These are phyloP conservation scores for Frieseomelitta varia DNA, from an alignment of 1,140 invertebrate genomes.

Conservation along the genomic window DNA sequence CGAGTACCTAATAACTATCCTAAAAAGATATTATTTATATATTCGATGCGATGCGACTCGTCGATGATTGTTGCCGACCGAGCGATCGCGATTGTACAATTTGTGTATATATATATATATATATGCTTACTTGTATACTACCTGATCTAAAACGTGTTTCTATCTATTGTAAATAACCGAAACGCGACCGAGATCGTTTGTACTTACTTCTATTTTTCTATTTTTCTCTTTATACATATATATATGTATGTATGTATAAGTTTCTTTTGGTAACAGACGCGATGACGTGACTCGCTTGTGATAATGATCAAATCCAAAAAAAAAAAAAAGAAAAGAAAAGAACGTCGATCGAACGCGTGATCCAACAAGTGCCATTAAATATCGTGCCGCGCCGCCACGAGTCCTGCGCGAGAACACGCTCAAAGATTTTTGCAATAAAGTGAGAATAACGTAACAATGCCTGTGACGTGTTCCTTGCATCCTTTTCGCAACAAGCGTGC, in stretches of 20 bases:
- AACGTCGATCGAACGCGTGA: not conserved
- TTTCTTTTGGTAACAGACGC: not conserved
- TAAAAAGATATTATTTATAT: slow-evolving; percentile 67
- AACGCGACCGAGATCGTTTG: not conserved
- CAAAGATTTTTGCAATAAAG: slow-evolving; percentile 74
- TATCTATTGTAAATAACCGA: slow-evolving; percentile 53
- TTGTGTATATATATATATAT: too few relatives aligned
- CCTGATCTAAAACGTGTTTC: too few relatives aligned
- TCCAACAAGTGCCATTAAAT: slow-evolving; percentile 64
- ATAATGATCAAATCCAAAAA: not conserved
- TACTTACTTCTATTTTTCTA: not conserved
- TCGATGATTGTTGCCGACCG: too few relatives aligned
- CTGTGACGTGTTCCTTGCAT: not conserved
- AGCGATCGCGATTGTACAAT: slow-evolving; percentile 65
- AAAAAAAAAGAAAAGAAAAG: too few relatives aligned
- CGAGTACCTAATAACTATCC: slow-evolving; percentile 59
- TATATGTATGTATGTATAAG: too few relatives aligned
- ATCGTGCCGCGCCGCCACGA: slow-evolving; percentile 8
- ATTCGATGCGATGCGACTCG: slow-evolving; percentile 19
- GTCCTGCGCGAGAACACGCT: slow-evolving; percentile 11
- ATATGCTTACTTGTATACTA: slow-evolving; percentile 19
- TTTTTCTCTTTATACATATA: not conserved
- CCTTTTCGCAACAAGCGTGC: not conserved
- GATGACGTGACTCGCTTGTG: not conserved
- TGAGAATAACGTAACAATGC: not conserved